A percentile compares a stretch with the other conserved stretches of the same genome.
phyloP scores from a whole-genome alignment of 2,797 vertebrate species.

The Gymnoscopelus microlampas region DNA sequence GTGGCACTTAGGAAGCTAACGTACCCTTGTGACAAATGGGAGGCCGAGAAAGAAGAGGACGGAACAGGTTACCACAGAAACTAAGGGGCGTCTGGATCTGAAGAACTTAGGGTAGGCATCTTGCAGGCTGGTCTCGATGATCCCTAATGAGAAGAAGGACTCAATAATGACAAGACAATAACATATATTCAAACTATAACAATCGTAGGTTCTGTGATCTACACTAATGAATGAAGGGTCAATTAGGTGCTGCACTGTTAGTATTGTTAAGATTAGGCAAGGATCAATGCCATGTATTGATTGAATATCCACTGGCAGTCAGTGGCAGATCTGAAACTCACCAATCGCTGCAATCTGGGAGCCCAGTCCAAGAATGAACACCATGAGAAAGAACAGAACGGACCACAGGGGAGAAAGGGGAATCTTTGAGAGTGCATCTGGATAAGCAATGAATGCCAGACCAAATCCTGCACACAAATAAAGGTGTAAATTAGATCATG shows the following conservation, averaged over 20 bases:
- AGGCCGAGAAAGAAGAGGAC: constrained; percentile 88
- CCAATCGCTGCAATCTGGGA: constrained; percentile 93
- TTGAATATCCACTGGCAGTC: too few species aligned
- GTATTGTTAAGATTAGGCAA: background rate
- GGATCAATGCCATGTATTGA: too few species aligned
- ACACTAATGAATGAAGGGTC: too few species aligned
- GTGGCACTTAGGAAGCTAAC: background rate
- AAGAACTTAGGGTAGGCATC: constrained; percentile 87
- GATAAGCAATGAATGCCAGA: constrained; percentile 94
- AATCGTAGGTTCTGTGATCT: too few species aligned
- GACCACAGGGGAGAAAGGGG: constrained; percentile 93
- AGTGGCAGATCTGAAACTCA: constrained; percentile 65
- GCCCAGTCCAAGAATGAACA: constrained; percentile 92
- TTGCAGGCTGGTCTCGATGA: constrained; percentile 87
- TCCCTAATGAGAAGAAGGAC: constrained; percentile 81
- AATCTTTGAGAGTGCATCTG: constrained; percentile 90
- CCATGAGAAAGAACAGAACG: constrained; percentile 73
- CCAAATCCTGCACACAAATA: constrained; percentile 87
- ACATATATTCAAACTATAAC: too few species aligned
- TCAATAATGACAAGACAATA: too few species aligned
- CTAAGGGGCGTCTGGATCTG: constrained; percentile 78
- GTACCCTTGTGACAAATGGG: constrained; percentile 90
- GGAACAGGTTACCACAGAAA: constrained; percentile 81
- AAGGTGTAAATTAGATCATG: constrained; percentile 6
- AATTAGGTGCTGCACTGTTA: background rate